Percentiles rank a stretch among this genome's conserved stretches.
These are phyloP conservation scores for Odontamblyopus rebecca DNA, from an alignment of 2,797 vertebrate genomes.

Conservation along the genomic window DNA sequence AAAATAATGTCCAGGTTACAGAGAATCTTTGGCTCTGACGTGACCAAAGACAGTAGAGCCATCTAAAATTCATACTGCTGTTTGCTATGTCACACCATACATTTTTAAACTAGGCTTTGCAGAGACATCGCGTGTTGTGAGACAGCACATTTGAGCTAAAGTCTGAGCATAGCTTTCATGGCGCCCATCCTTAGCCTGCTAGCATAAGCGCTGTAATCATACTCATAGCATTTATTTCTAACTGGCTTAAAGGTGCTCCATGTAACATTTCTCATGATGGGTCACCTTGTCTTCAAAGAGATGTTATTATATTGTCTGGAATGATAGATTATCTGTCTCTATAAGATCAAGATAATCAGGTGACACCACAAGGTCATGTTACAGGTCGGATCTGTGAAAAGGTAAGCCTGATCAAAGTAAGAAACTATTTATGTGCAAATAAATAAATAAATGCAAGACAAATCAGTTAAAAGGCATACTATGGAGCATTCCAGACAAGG, in stretches of 20 bases:
- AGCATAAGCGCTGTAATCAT: not conserved
- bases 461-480: not conserved
- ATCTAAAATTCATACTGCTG: conserved; percentile 12
- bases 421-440: not conserved
- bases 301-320: too few species aligned
- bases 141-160: conserved; percentile 2
- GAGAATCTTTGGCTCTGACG: not conserved
- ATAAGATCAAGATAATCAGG: not conserved
- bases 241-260: not conserved
- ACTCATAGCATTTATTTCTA: conserved; percentile 3
- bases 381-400: not conserved
- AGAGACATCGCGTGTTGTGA: conserved; percentile 1
- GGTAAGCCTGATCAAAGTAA: not conserved
- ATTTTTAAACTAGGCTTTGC: conserved; percentile 8
- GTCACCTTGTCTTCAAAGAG: not conserved
- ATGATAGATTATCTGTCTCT: too few species aligned
- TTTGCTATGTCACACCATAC: conserved; percentile 1
- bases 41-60: conserved; percentile 1
- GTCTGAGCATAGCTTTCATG: not conserved
- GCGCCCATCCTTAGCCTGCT: not conserved
- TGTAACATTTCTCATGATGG: not conserved
- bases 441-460: not conserved
- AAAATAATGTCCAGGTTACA: not conserved
- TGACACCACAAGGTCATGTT: too few species aligned
- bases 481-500: not conserved